Evolutionary conservation across 2,113 vertebrate species (phyloP), one percentile per base, ranked within the genome.

Genomic region (Rousettus leschenaultii): DNA sequence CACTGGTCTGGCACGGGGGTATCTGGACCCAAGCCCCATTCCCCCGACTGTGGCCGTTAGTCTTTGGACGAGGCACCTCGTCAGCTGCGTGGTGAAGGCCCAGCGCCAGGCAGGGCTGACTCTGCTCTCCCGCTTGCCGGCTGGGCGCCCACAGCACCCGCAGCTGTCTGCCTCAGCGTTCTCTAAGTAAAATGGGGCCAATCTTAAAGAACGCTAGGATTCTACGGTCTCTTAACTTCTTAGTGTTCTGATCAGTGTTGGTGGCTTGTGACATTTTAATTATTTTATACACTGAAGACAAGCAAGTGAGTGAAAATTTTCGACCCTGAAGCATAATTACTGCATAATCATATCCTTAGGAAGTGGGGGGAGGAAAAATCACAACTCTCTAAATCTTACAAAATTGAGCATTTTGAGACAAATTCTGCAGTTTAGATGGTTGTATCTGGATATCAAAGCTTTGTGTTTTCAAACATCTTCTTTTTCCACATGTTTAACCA

Each of bases 21-120:
- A 38, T 12, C 7, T 24, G 51, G 28, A 10, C 6, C 21, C 14
- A 10, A 55, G 33, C 7, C 33, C 19, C 1, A 14, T 9, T 30
- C 3, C 8, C 35, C 7, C 48, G 24, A 33, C 24, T n/a, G 14
- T 74, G 9, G 28, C 24, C 18, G 28, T 70, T n/a, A 51, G 80
- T 18, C 12, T 63, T 30, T 21, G 48, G 43, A 55, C 55, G 21
- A 65, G 38, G 48, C 63, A 71, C 12, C 40, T 48, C 1, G 28
- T 35, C 45, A 38, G 4, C 4, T 8, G 65, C 70, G 70, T 40
- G 40, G 43, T 3, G 13, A 16, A 7, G 82, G 26, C 16, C 33
- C 6, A 38, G 40, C 9, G 57, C n/a, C 61, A 66, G 43, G 7
- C 21, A 0, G 2, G 0, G 2, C n/a, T 5, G 2, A 1, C 3